Evolutionary conservation across 2,888 invertebrate genomes (phyloP), one percentile per base, ranked within the genome.

Genomic region (Zygaena filipendulae): DNA sequence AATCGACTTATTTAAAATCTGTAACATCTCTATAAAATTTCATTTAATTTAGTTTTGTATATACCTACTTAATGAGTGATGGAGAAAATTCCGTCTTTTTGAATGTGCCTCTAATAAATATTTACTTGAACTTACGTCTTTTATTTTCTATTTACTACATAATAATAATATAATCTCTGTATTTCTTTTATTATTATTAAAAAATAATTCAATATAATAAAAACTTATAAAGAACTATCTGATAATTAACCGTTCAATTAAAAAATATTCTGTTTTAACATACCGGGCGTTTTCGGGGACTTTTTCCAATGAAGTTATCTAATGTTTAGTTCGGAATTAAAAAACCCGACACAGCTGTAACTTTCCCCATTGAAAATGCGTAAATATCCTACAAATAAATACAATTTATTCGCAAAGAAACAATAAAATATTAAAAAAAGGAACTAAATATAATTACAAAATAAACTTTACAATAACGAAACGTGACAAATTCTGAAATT

Each of bases 81-180:
- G n/a, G n/a, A n/a, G n/a, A n/a, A n/a, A n/a, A 16, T 51, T 56
- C 60, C 62, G 59, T 58, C 52, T 49, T 46, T 43, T 55, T 71
- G 54, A 61, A 74, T 72, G 75, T 75, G 75, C 75, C 75, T 75
- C 74, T 67, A 74, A 70, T 67, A 66, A 62, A 59, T 54, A 59
- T 47, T 57, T 58, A 63, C 59, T 62, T 62, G 57, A 45, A 52
- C 44, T 37, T 35, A 4, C 35, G 43, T 29, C 26, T 50, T 42
- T 47, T 30, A 40, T 43, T 52, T 35, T 13, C 9, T 21, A 5
- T 26, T 4, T 11, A 23, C 7, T 13, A 24, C 18, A 28, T 21
- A n/a, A 30, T 29, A 26, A 8, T 29, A 31, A 13, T 21, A 13
- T 23, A 19, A 19, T 24, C 5, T 11, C 6, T 16, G 12, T 30